Base-by-base conservation (phyloP, 2,888 invertebrate genomes). In the Cephus sareptanus region DNA sequence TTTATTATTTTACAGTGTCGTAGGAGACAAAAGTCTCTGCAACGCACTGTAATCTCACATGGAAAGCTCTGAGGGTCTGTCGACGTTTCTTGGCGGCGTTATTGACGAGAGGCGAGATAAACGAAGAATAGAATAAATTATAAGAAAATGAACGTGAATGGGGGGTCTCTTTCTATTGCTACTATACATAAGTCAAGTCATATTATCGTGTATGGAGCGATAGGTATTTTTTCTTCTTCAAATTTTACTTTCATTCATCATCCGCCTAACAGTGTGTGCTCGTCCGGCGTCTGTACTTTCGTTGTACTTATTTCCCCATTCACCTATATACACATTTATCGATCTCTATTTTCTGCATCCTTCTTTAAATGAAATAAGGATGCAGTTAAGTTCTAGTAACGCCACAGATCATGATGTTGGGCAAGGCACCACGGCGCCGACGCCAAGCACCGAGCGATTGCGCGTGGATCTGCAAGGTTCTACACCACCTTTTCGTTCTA, bases 361-460 rank as follows among this genome's bases (percentile, higher is more conserved):
- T 9, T 56, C 23, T 23, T 56, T 1, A 56, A 23, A 56, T 56
- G 2, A 56, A 13, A 15, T 15, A 23, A 6, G 56, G 23, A 56
- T 56, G 23, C 56, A 23, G 9, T 56, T 34, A 79, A 73, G 76
- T 73, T 71, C 91, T 86, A 11, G 89, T 87, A 23, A 91, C 90
- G 76, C 97, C 97, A 90, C 97, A 97, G 89, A 98, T 98, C 98
- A 98, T 98, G 85, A 98, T 98, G 90, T 98, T 98, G n/a, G 98
- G 98, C 86, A 98, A 93, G 11, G 98, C 98, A 89, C 97, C 98
- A 69, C 98, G 94, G 82, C 98, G 93, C 90, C 96, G 96, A 76
- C 98, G 94, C 98, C 98, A 98, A 11, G 96, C 95, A 79, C 98
- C 98, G 85, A 98, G 95, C 79, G 98, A 97, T 90, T 97, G 97